Base-by-base conservation (phyloP, 2,797 vertebrate species). In the Pipistrellus pygmaeus region DNA sequence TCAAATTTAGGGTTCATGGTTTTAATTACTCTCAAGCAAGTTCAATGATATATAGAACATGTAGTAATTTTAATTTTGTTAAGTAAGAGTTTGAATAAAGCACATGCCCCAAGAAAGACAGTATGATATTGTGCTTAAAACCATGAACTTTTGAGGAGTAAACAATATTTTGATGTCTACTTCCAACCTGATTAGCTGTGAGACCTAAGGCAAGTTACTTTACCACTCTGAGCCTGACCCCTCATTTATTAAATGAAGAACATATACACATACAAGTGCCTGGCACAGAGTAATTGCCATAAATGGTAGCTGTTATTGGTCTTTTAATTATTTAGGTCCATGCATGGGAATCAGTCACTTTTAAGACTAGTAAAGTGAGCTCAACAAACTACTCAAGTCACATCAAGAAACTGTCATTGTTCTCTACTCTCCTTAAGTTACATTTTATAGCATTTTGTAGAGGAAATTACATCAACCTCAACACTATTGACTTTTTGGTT, bases 1-100 rank as follows among this genome's bases (percentile, higher is more conserved):
- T 62, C 83, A 86, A 62, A 89, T 73, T 93, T 90, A 87, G 86
- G 20, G 27, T 51, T 64, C 48, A 17, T 84, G 48, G 44, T 51
- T 96, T 93, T 92, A 92, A 96, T 96, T 93, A 94, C 81, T 81
- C 35, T 94, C 71, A 48, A 84, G 85, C n/a, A 88, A 95, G 32
- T 46, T 73, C 80, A 93, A 48, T 90, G 62, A 60, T 89, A 95
- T 80, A 90, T 53, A 69, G 81, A 72, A 73, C 72, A 93, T 64
- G 15, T 1, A 90, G 55, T 62, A 69, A 91, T 66, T 94, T 95
- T 89, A 53, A 94, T 27, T 95, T 89, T 78, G 32, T 85, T 86
- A 90, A 92, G 44, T 68, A 94, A 93, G 44, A 86, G 77, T 92
- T 84, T 95, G 84, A 96, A 94, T 87, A 57, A 55, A 60, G n/a